Evolutionary conservation across 2,797 vertebrate genomes (phyloP).

Genomic region (Merluccius polli): DNA sequence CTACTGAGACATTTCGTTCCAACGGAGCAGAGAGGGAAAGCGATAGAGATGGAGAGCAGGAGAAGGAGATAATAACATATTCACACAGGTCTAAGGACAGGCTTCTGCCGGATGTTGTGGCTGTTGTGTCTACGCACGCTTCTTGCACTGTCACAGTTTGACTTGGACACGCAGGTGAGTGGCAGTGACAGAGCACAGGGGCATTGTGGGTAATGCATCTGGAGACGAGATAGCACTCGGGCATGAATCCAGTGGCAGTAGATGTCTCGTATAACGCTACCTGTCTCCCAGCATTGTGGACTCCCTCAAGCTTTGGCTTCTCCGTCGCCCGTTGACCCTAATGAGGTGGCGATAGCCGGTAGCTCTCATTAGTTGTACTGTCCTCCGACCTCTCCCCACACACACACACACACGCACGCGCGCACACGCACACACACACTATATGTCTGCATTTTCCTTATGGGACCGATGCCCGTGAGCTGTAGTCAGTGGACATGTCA

Average conservation of each 20-base stretch:
- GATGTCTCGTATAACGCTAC: not conserved
- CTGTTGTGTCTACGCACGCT: not conserved
- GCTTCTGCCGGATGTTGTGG: slow-evolving; percentile 20
- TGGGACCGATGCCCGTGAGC: not conserved
- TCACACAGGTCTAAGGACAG: not conserved
- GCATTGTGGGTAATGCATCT: not conserved
- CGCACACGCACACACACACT: not conserved
- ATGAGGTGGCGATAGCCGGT: not conserved
- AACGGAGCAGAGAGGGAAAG: not conserved
- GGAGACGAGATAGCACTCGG: not conserved
- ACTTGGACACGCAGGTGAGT: not conserved
- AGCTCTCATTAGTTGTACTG: not conserved
- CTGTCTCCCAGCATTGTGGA: not conserved
- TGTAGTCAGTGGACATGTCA: not conserved
- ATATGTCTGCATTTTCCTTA: no score
- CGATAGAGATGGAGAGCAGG: not conserved
- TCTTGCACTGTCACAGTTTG: slow-evolving; percentile 13
- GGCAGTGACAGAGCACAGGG: not conserved
- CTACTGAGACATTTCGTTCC: not conserved
- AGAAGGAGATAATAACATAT: not conserved
- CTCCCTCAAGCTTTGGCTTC: not conserved
- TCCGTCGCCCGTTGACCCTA: not conserved
- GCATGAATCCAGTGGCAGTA: not conserved
- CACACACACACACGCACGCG: not conserved
- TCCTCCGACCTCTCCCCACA: not conserved